phyloP scores from a whole-genome alignment of 35 echinoderm and acorn worm genomes.

The Eucidaris tribuloides region DNA sequence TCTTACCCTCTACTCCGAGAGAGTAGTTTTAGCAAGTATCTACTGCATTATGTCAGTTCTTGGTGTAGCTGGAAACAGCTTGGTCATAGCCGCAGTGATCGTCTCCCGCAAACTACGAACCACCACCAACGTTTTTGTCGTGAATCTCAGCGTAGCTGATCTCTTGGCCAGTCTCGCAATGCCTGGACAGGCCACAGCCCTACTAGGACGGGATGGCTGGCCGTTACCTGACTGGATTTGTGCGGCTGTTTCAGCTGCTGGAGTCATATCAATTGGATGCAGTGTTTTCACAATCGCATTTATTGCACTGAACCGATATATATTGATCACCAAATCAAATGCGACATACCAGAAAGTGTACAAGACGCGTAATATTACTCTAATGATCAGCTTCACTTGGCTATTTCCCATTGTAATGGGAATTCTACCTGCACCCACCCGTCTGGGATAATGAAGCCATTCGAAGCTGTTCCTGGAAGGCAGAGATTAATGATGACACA shows the following conservation, averaged over 20 bases:
- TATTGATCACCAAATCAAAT: slow-evolving; percentile 29
- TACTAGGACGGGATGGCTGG: not conserved
- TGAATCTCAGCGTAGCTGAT: slow-evolving; percentile 42
- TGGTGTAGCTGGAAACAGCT: slow-evolving; percentile 25
- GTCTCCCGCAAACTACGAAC: slow-evolving; percentile 33
- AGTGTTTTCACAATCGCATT: slow-evolving; percentile 8
- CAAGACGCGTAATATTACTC: not conserved
- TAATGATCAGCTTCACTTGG: slow-evolving; percentile 9
- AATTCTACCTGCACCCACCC: not conserved
- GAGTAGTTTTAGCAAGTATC: not conserved
- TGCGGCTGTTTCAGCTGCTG: not conserved
- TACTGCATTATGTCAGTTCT: not conserved
- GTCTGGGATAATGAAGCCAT: not conserved
- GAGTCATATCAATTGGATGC: not conserved
- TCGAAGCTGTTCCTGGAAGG: not conserved
- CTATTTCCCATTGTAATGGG: not conserved
- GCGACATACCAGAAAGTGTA: not conserved
- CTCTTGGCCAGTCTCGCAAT: slow-evolving; percentile 1
- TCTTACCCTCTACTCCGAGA: not conserved
- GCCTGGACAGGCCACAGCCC: not conserved
- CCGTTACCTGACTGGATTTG: slow-evolving; percentile 23
- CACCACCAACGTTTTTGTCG: slow-evolving; percentile 35
- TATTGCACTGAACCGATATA: slow-evolving; percentile 33
- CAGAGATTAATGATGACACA: not conserved
- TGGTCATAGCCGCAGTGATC: slow-evolving; percentile 34